A percentile compares a stretch with the other conserved stretches of the same genome.
Conservation (phyloP, 2,888 invertebrate species). For the Beris morrisii region DNA sequence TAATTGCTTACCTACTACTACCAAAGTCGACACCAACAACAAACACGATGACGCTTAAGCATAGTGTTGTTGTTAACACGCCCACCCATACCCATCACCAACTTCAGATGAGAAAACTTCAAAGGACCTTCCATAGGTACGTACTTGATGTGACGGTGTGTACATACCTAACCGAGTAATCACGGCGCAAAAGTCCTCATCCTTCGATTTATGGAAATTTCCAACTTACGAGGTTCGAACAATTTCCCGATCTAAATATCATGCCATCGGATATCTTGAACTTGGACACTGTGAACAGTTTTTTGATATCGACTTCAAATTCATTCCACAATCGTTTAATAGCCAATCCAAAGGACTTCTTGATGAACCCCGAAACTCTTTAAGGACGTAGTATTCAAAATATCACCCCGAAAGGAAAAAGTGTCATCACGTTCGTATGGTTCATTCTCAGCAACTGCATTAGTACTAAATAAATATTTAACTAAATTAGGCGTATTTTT, state of each 20-base stretch:
- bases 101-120: constrained; percentile 27
- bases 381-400: too few species aligned
- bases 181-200: constrained; percentile 9
- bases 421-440: neutral
- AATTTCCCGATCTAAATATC: too few species aligned
- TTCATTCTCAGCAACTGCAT: constrained; percentile 36
- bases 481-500: constrained; percentile 36
- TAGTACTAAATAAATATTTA: constrained; percentile 40
- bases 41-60: neutral
- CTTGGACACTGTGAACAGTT: too few species aligned
- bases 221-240: too few species aligned
- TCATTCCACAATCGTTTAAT: too few species aligned
- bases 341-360: too few species aligned
- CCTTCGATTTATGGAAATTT: constrained; percentile 34
- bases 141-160: too few species aligned
- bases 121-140: constrained; percentile 24
- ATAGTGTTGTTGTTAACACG: constrained; percentile 33
- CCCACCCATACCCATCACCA: constrained; percentile 20
- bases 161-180: too few species aligned
- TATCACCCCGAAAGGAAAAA: too few species aligned
- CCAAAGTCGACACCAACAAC: neutral
- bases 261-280: too few species aligned
- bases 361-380: too few species aligned
- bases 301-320: too few species aligned
- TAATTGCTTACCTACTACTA: constrained; percentile 36